A percentile compares a stretch with the other conserved stretches of the same genome.
phyloP scores from a whole-genome alignment of 2,888 invertebrate species.

The Protonemura montana region DNA sequence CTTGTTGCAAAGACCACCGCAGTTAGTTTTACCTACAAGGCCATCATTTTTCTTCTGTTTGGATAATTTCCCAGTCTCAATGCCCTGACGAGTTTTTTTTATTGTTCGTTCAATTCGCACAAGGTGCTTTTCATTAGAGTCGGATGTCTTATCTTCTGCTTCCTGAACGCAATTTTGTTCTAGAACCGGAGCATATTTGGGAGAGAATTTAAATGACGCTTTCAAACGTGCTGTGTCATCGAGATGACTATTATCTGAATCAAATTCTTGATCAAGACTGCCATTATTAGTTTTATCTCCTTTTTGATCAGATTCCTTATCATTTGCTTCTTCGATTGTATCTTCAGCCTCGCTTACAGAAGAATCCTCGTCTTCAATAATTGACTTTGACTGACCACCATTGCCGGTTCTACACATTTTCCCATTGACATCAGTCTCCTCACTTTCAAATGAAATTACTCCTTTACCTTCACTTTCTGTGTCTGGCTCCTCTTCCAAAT shows the following conservation, averaged over 20 bases:
- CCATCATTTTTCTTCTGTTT: neutral
- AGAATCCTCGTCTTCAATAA: neutral
- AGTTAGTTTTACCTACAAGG: neutral
- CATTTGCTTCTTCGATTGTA: neutral
- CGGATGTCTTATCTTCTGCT: too few relatives aligned
- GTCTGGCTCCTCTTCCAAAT: neutral
- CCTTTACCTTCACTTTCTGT: neutral
- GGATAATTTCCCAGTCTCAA: neutral
- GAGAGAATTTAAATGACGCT: neutral
- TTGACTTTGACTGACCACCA: neutral
- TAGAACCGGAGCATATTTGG: neutral
- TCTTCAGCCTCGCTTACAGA: neutral
- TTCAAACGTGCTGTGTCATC: slow-evolving; percentile 9
- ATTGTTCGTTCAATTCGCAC: neutral
- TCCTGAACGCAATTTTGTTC: neutral
- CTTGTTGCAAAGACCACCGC: too few relatives aligned
- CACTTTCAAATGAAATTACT: slow-evolving; percentile 1
- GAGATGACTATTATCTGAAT: neutral
- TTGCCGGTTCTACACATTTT: neutral
- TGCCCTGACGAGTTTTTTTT: neutral
- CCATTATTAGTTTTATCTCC: neutral
- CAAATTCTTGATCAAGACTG: neutral
- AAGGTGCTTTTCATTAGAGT: neutral
- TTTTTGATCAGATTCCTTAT: neutral
- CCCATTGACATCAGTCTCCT: neutral